Evolutionary conservation across 2,113 vertebrate species (phyloP).

Genomic region (Myrmecophaga tridactyla): DNA sequence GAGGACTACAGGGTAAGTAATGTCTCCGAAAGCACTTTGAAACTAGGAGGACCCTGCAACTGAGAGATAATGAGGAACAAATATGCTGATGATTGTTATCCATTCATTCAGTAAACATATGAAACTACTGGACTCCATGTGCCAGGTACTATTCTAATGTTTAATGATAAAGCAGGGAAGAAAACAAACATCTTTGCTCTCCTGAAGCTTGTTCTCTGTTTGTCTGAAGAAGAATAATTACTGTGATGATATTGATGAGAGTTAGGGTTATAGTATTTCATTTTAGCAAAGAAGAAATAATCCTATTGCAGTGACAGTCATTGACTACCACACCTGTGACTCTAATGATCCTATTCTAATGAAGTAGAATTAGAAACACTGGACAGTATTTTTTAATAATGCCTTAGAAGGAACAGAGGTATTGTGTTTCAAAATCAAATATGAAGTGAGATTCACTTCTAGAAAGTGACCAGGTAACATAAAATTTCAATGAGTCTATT

Average conservation of each 20-base stretch:
- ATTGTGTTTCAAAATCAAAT: background rate
- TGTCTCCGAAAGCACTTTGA: background rate
- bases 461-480: background rate
- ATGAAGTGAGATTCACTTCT: background rate
- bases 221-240: background rate
- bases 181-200: background rate
- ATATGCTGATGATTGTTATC: background rate
- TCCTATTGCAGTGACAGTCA: background rate
- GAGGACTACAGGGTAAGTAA: background rate
- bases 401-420: background rate
- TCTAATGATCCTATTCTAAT: background rate
- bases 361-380: background rate
- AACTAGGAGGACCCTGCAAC: background rate
- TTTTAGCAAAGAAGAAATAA: background rate
- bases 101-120: background rate
- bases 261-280: background rate
- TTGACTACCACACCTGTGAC: background rate
- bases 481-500: background rate
- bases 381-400: background rate
- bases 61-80: background rate
- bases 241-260: background rate
- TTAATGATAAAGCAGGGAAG: background rate
- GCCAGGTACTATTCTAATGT: background rate
- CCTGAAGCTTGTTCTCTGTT: background rate
- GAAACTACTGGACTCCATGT: background rate